phyloP scores from a whole-genome alignment of 2,888 invertebrate genomes.

The Acrobasis consociella region DNA sequence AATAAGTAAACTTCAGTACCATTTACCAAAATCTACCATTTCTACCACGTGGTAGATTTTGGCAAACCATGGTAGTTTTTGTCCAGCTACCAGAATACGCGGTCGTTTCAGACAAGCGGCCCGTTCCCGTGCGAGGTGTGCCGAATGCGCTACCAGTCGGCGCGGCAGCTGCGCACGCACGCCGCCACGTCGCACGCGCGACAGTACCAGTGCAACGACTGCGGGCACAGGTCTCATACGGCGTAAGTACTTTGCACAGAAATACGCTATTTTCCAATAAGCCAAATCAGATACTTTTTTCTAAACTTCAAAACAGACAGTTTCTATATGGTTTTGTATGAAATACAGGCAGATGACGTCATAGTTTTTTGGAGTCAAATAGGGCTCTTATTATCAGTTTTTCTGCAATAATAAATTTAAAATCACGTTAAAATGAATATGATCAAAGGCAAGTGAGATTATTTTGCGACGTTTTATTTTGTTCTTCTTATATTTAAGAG shows the following conservation, averaged over 20 bases:
- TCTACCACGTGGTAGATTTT: neutral
- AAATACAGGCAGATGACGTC: too few relatives aligned
- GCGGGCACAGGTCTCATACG: conserved; percentile 56
- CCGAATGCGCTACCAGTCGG: conserved; percentile 50
- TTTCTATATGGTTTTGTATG: too few relatives aligned
- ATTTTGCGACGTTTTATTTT: too few relatives aligned
- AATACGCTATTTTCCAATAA: too few relatives aligned
- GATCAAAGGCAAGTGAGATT: too few relatives aligned
- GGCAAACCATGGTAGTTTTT: conserved; percentile 12
- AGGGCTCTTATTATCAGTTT: too few relatives aligned
- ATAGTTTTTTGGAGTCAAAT: too few relatives aligned
- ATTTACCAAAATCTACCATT: conserved; percentile 43
- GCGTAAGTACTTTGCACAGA: conserved; percentile 46
- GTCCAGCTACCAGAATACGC: neutral
- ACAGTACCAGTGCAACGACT: conserved; percentile 53
- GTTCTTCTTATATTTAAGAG: too few relatives aligned
- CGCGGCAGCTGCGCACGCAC: conserved; percentile 53
- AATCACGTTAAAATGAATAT: too few relatives aligned
- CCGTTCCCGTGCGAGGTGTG: conserved; percentile 54
- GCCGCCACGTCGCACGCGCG: conserved; percentile 49
- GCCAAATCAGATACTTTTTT: too few relatives aligned
- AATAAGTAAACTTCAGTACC: conserved; percentile 11
- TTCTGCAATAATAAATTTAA: too few relatives aligned
- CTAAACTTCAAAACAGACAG: too few relatives aligned
- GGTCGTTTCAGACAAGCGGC: conserved; percentile 53